phyloP scores from a whole-genome alignment of 1,140 invertebrate species.

The Cataglyphis hispanica region DNA sequence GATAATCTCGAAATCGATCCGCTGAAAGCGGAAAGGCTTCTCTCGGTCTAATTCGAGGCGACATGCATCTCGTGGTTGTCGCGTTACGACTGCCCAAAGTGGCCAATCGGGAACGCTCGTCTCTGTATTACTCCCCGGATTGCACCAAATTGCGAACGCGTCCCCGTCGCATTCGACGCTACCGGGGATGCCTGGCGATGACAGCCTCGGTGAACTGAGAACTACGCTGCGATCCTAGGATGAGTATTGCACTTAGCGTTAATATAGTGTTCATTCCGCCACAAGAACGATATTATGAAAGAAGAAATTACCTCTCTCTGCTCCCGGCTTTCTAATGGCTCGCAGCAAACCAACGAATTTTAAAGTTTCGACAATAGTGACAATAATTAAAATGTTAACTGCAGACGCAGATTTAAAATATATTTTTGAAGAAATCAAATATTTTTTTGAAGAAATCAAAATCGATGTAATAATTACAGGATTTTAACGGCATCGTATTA shows the following conservation, averaged over 20 bases:
- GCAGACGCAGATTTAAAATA: neutral
- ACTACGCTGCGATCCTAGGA: conserved; percentile 16
- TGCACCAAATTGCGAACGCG: conserved; percentile 42
- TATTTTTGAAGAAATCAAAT: neutral
- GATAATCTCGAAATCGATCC: conserved; percentile 70
- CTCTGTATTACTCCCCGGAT: conserved; percentile 30
- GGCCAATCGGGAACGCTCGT: conserved; percentile 47
- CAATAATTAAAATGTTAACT: neutral
- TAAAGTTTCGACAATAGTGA: neutral
- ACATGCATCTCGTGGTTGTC: conserved; percentile 44
- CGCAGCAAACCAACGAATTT: neutral
- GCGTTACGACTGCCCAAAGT: conserved; percentile 35
- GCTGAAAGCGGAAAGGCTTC: conserved; percentile 39
- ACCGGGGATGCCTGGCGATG: conserved; percentile 31
- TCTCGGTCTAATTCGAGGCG: conserved; percentile 10
- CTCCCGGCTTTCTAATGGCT: neutral
- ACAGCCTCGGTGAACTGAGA: conserved; percentile 18
- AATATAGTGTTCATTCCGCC: conserved; percentile 6
- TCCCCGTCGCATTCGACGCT: conserved; percentile 27
- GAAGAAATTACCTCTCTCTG: neutral
- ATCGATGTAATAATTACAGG: conserved; percentile 58
- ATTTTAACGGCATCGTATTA: conserved; percentile 68
- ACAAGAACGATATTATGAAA: neutral
- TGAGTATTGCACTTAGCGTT: conserved; percentile 5
- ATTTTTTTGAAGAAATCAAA: conserved; percentile 60